phyloP scores from a whole-genome alignment of 1,140 invertebrate species.

The Ceratitis capitata region DNA sequence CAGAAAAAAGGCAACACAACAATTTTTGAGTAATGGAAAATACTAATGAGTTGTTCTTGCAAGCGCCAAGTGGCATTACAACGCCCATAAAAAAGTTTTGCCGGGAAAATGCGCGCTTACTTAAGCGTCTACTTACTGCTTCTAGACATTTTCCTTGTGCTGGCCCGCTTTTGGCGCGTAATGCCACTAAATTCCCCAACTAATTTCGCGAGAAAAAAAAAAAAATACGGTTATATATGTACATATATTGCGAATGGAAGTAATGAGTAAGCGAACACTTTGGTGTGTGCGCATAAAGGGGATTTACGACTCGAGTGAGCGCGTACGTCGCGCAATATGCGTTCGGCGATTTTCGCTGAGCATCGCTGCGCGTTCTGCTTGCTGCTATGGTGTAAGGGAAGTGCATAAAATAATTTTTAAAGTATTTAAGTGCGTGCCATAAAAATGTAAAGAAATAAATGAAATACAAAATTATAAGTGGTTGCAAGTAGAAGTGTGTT shows the following conservation, averaged over 20 bases:
- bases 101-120: slow-evolving; percentile 10
- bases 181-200: not conserved
- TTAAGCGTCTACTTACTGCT: not conserved
- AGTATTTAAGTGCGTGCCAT: slow-evolving; percentile 33
- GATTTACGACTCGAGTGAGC: slow-evolving; percentile 10
- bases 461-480: not conserved
- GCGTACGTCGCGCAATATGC: not conserved
- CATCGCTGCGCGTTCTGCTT: not conserved
- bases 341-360: not conserved
- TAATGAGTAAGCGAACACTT: not conserved
- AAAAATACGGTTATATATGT: not conserved
- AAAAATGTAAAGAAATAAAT: not conserved
- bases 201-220: not conserved
- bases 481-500: not conserved
- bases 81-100: slow-evolving; percentile 12
- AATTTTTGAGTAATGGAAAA: slow-evolving; percentile 18
- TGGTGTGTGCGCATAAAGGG: not conserved
- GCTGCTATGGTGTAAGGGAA: not conserved
- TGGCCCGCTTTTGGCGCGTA: not conserved
- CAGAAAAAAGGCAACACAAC: not conserved
- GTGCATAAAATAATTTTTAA: slow-evolving; percentile 37
- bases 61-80: slow-evolving; percentile 37
- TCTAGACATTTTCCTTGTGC: not conserved
- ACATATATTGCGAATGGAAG: not conserved
- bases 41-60: slow-evolving; percentile 29